Conservation (phyloP, 2,797 vertebrate species). For the Chiloscyllium punctatum region DNA sequence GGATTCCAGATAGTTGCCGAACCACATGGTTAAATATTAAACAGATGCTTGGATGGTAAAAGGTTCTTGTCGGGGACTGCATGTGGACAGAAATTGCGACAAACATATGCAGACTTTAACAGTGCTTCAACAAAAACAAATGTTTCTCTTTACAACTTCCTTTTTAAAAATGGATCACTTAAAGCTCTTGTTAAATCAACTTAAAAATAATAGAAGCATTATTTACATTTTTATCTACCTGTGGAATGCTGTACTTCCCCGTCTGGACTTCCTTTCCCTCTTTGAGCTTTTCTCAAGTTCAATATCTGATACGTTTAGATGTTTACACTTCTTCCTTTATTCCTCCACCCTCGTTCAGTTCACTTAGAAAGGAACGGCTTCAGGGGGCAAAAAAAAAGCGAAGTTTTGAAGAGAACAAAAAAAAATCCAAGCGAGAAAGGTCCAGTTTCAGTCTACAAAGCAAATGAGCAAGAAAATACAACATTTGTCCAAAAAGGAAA, state of each 20-base stretch:
- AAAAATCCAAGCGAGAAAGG: background rate
- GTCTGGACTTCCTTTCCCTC: background rate
- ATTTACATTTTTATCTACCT: background rate
- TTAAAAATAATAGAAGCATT: too few relatives aligned
- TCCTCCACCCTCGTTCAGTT: constrained; percentile 12
- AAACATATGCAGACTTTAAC: too few relatives aligned
- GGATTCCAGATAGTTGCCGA: background rate
- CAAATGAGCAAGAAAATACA: too few relatives aligned
- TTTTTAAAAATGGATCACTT: background rate
- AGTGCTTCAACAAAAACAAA: background rate
- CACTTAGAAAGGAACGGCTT: background rate
- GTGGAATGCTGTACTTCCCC: background rate
- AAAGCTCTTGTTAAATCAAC: background rate
- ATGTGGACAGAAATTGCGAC: background rate
- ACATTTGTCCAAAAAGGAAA: background rate
- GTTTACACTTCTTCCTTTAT: background rate
- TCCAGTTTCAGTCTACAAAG: background rate
- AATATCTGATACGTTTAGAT: background rate
- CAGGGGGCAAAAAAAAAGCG: background rate
- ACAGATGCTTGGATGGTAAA: background rate
- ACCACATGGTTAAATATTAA: constrained; percentile 18
- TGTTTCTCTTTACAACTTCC: background rate
- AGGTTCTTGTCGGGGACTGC: background rate
- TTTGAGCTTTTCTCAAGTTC: too few relatives aligned
- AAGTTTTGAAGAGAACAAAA: background rate